Evolutionary conservation across 2,888 invertebrate genomes (phyloP), one percentile per base, ranked within the genome.

Genomic region (Nephrotoma guestfalica): DNA sequence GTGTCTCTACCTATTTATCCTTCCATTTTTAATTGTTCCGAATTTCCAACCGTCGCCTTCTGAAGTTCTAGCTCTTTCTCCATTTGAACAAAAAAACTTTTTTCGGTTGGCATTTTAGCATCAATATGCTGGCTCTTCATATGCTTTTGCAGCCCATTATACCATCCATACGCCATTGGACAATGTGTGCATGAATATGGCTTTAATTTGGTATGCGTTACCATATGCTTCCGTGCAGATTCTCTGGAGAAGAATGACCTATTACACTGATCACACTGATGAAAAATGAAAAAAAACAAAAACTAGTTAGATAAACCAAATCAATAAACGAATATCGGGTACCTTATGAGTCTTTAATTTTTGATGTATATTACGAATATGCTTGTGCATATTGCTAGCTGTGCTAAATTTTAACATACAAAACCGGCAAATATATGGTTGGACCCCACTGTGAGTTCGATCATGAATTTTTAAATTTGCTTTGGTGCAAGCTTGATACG

Each of bases 381-480:
- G 88, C 83, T 88, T 88, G 41, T 87, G 86, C 84, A 88, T 86
- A 87, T 88, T 88, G 47, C 88, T 88, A 15, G 88, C 87, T 11
- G 88, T 88, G 83, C 87, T 88, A 83, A 88, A 88, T 86, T 88
- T 88, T 9, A 88, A n/a, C 6, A 87, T 83, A 87, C 88, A 88
- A 43, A 85, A 86, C 83, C 85, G 83, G 57, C 88, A 88, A 4
- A 87, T 83, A 86, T 88, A 88, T 9, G 88, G 88, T 83, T 88
- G 87, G 3, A 88, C 86, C 9, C 87, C 87, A n/a, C 87, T 87
- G 84, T 88, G 88, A 3, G 88, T 88, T 47, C 88, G 86, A 87
- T 87, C 87, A 45, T 88, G 88, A 15, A 88, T 88, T 86, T 88
- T 87, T 15, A 88, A 86, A 88, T 88, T 88, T 11, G 88, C 87